Percentiles rank a stretch among this genome's conserved stretches.
Conservation (phyloP, 92 coral and sea anemone species). For the Epizoanthus stellaris region DNA sequence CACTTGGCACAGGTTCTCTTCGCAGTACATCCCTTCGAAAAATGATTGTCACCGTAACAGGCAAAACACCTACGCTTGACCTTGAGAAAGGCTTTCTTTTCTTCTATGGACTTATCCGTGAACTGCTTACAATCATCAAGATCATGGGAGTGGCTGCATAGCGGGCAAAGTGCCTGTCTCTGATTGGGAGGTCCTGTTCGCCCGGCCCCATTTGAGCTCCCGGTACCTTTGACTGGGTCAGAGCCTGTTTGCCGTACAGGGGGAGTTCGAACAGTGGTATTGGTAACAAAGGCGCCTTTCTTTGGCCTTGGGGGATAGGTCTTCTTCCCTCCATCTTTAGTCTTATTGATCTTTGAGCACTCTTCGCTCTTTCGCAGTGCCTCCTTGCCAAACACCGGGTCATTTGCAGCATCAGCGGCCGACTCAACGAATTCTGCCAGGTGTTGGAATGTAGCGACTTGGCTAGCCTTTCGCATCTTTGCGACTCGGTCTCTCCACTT, state of each 20-base stretch:
- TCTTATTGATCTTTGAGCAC: neutral
- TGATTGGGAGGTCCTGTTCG: neutral
- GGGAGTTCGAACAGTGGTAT: neutral
- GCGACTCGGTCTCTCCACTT: slow-evolving; percentile 63
- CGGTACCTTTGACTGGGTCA: slow-evolving; percentile 8
- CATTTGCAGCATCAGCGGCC: slow-evolving; percentile 57
- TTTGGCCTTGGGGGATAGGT: neutral
- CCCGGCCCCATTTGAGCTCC: slow-evolving; percentile 44
- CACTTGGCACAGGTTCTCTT: slow-evolving; percentile 21
- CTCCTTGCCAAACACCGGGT: slow-evolving; percentile 62
- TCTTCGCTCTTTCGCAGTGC: slow-evolving; percentile 46
- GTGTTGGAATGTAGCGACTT: slow-evolving; percentile 39
- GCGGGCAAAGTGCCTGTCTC: slow-evolving; percentile 29
- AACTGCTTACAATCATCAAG: slow-evolving; percentile 66
- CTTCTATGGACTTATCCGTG: slow-evolving; percentile 48
- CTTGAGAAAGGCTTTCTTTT: slow-evolving; percentile 53
- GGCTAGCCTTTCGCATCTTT: slow-evolving; percentile 13
- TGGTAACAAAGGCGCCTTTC: neutral
- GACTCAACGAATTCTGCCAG: slow-evolving; percentile 40
- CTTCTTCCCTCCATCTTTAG: neutral
- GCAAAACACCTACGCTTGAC: slow-evolving; percentile 53
- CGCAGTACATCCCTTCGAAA: slow-evolving; percentile 47
- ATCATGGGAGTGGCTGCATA: slow-evolving; percentile 48
- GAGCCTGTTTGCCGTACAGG: neutral
- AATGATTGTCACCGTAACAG: slow-evolving; percentile 59